Evolutionary conservation across 2,888 invertebrate species (phyloP).

Genomic region (Cremastobaeus sp.): DNA sequence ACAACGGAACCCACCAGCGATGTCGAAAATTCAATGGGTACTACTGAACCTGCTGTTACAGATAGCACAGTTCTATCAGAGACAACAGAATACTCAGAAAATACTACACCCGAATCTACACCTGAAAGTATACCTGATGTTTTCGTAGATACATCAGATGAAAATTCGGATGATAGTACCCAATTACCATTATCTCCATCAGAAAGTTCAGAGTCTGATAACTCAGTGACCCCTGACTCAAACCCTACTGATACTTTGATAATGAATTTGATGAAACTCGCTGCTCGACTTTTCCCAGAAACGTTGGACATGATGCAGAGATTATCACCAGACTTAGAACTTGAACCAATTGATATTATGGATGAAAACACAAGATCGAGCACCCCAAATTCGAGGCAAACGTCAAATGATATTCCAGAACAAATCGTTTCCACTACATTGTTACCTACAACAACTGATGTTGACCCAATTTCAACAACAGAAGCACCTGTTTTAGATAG

Average conservation of each 20-base stretch:
- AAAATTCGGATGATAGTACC: too few species aligned
- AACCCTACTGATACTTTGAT: conserved; percentile 61
- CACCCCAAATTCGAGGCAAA: conserved; percentile 17
- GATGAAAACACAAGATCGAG: conserved; percentile 27
- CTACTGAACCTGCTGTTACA: conserved; percentile 1
- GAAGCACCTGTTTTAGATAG: conserved; percentile 45
- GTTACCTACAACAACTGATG: conserved; percentile 46
- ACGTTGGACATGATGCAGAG: conserved; percentile 60
- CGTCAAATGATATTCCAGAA: conserved; percentile 16
- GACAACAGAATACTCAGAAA: conserved; percentile 6
- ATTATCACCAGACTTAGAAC: conserved; percentile 34
- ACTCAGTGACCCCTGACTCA: too few species aligned
- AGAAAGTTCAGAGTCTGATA: too few species aligned
- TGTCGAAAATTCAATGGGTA: too few species aligned
- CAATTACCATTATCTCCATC: too few species aligned
- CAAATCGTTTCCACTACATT: conserved; percentile 49
- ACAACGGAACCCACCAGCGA: conserved; percentile 33
- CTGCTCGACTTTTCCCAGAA: conserved; percentile 68
- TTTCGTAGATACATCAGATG: too few species aligned
- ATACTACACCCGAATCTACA: conserved; percentile 4
- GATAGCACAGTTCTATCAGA: not conserved
- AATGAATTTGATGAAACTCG: conserved; percentile 68
- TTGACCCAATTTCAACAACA: conserved; percentile 47
- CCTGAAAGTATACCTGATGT: too few species aligned
- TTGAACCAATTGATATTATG: too few species aligned